Evolutionary conservation across 1,140 invertebrate species (phyloP).

Genomic region (Hylaeus anthracinus): DNA sequence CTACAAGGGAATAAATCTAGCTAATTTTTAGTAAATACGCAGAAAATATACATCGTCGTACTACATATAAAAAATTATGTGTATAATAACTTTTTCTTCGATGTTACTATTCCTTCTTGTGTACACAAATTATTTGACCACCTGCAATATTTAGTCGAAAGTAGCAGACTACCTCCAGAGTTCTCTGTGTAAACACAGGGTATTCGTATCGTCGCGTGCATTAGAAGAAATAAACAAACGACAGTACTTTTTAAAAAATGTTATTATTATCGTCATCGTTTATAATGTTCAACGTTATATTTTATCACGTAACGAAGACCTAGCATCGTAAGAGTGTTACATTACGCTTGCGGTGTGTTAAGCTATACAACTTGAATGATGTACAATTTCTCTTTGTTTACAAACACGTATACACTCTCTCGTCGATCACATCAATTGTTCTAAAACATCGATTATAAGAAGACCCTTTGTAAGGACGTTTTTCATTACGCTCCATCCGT

Average conservation of each 20-base stretch:
- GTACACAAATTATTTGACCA: too few relatives aligned
- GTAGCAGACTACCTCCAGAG: too few relatives aligned
- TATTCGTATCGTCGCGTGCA: not conserved
- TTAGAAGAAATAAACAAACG: conserved; percentile 4
- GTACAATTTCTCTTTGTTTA: not conserved
- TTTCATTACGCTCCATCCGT: conserved; percentile 47
- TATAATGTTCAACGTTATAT: conserved; percentile 21
- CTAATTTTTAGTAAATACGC: too few relatives aligned
- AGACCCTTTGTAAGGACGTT: conserved; percentile 22
- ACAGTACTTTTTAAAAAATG: conserved; percentile 29
- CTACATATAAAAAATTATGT: too few relatives aligned
- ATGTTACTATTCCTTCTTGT: too few relatives aligned
- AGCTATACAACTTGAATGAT: conserved; percentile 24
- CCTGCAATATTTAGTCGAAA: too few relatives aligned
- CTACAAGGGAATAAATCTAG: too few relatives aligned
- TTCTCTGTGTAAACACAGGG: not conserved
- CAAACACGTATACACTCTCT: conserved; percentile 14
- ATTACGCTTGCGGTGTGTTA: conserved; percentile 28
- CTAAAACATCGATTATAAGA: conserved; percentile 18
- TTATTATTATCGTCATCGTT: conserved; percentile 19
- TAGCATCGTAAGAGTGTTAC: conserved; percentile 32
- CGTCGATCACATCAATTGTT: not conserved
- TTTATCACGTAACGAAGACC: conserved; percentile 12
- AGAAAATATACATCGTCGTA: too few relatives aligned
- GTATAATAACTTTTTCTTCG: too few relatives aligned